phyloP scores from a whole-genome alignment of 2,797 vertebrate species.

The Danio albolineatus region DNA sequence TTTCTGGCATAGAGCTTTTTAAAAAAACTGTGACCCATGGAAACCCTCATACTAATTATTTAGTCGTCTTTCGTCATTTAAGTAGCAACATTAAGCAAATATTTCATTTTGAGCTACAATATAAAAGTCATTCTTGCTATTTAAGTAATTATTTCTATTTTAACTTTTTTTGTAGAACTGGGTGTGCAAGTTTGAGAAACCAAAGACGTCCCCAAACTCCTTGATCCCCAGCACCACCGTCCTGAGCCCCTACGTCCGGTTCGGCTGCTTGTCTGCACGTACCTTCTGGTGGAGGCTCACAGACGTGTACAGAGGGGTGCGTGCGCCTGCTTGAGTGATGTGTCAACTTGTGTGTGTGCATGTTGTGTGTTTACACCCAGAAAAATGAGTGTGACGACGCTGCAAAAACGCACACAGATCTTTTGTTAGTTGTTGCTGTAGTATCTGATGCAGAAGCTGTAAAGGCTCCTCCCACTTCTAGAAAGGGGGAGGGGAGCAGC shows the following conservation, averaged over 20 bases:
- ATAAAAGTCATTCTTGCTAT: neutral
- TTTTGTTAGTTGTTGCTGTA: too few species aligned
- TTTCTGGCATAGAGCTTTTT: too few species aligned
- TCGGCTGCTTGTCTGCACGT: constrained; percentile 80
- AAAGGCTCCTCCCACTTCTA: too few species aligned
- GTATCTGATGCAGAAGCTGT: too few species aligned
- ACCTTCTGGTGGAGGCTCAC: constrained; percentile 83
- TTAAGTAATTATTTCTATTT: neutral
- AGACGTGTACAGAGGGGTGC: constrained; percentile 77
- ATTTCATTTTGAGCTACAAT: neutral
- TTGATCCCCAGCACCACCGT: constrained; percentile 83
- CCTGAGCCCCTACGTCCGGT: constrained; percentile 80
- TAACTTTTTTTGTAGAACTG: constrained; percentile 66
- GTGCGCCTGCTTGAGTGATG: constrained; percentile 19
- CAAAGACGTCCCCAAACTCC: constrained; percentile 79
- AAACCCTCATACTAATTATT: too few species aligned
- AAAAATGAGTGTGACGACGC: too few species aligned
- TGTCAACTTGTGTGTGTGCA: too few species aligned
- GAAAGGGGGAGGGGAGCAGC: too few species aligned
- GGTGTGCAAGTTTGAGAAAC: constrained; percentile 83
- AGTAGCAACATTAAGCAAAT: neutral
- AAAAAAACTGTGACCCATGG: too few species aligned
- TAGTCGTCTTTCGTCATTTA: too few species aligned
- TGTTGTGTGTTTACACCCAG: too few species aligned
- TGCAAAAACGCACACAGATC: too few species aligned